Conservation (phyloP, 1,140 invertebrate species). For the Aphelenchoides avenae region DNA sequence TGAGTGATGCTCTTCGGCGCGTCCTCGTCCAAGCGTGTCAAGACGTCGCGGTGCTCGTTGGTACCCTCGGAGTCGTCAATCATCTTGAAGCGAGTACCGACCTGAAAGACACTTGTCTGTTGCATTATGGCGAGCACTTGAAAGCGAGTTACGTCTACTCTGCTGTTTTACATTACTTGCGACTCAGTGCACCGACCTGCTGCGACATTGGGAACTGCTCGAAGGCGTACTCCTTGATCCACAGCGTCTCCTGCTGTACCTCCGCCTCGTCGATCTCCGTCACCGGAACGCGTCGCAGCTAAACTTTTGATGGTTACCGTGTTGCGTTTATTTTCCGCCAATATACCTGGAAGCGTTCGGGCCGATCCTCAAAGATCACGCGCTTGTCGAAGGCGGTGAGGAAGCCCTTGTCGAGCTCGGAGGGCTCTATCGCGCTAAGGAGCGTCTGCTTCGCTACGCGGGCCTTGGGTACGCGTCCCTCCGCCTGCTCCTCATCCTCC, state of each 20-base stretch:
- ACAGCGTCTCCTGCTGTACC: constrained; percentile 86
- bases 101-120: too few species aligned
- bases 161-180: too few species aligned
- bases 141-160: too few species aligned
- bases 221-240: constrained; percentile 94
- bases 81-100: constrained; percentile 17
- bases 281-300: constrained; percentile 77
- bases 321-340: not conserved
- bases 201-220: constrained; percentile 56
- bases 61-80: constrained; percentile 4
- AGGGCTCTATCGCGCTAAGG: constrained; percentile 78
- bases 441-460: constrained; percentile 69
- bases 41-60: constrained; percentile 9
- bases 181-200: too few species aligned
- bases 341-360: constrained; percentile 62
- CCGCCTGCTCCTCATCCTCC: constrained; percentile 28
- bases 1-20: constrained; percentile 75
- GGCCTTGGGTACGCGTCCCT: constrained; percentile 48
- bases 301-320: constrained; percentile 65
- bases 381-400: constrained; percentile 90
- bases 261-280: constrained; percentile 74
- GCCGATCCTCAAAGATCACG: constrained; percentile 65
- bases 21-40: constrained; percentile 11
- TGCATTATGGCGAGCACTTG: too few species aligned
- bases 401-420: constrained; percentile 88